A percentile compares a stretch with the other conserved stretches of the same genome.
Conservation (phyloP, 2,888 invertebrate species). For the Petrolisthes manimaculis region DNA sequence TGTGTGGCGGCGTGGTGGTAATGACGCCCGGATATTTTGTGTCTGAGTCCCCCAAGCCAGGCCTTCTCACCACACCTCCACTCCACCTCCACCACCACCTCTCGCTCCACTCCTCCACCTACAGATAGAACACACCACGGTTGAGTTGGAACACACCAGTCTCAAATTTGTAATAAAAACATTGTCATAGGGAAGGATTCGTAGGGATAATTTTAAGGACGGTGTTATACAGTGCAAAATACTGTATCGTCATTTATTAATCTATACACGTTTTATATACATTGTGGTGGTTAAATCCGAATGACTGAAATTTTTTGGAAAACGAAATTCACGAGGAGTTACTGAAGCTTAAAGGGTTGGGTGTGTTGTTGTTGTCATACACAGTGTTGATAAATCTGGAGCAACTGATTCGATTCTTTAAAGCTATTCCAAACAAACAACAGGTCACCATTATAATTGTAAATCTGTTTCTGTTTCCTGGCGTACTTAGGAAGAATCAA, state of each 20-base stretch:
- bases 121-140: not conserved
- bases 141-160: not conserved
- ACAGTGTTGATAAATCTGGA: not conserved
- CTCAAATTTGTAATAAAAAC: no score
- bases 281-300: no score
- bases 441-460: no score
- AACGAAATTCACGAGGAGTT: no score
- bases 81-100: constrained; percentile 59
- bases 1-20: constrained; percentile 51
- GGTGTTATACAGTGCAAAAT: no score
- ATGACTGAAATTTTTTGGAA: no score
- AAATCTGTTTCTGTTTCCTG: no score
- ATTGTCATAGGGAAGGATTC: not conserved
- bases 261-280: no score
- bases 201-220: not conserved
- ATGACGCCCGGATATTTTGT: constrained; percentile 38
- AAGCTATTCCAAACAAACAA: not conserved
- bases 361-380: not conserved
- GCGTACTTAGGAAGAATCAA: no score
- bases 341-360: constrained; percentile 5
- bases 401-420: no score
- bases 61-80: constrained; percentile 32
- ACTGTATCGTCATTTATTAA: no score
- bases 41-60: constrained; percentile 48
- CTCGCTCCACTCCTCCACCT: constrained; percentile 43